Conservation (phyloP, 1,140 invertebrate genomes). For the Drosophila rufa region DNA sequence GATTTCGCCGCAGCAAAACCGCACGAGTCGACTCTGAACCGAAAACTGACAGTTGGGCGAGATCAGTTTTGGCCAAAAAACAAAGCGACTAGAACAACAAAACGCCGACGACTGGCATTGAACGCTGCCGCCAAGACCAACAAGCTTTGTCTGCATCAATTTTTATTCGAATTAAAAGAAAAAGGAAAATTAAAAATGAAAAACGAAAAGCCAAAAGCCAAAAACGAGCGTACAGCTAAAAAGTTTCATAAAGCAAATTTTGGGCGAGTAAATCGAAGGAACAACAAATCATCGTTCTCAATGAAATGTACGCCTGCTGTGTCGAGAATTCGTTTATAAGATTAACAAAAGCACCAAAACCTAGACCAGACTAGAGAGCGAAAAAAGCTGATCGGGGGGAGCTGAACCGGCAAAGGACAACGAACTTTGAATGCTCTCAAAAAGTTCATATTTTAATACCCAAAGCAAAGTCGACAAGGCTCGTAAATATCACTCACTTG, state of each 20-base stretch:
- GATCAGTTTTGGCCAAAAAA: constrained; percentile 82
- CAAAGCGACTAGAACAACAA: constrained; percentile 76
- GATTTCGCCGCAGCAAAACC: constrained; percentile 64
- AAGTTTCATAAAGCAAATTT: constrained; percentile 72
- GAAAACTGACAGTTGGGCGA: constrained; percentile 84
- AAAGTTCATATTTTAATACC: not conserved
- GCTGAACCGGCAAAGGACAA: constrained; percentile 15
- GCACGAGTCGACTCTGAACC: constrained; percentile 75
- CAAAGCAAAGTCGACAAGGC: not conserved
- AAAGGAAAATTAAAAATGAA: constrained; percentile 43
- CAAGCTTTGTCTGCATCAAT: constrained; percentile 73
- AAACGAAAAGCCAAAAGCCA: constrained; percentile 37
- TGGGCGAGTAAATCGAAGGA: constrained; percentile 65
- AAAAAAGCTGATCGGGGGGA: not conserved
- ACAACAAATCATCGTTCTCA: constrained; percentile 81
- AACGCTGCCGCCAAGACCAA: constrained; percentile 79
- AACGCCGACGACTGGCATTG: constrained; percentile 78
- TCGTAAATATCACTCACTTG: not conserved
- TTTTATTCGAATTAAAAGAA: constrained; percentile 76
- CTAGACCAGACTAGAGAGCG: not conserved
- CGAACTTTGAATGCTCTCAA: constrained; percentile 38
- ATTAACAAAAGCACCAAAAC: constrained; percentile 55
- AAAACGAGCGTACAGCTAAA: constrained; percentile 40
- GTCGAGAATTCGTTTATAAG: constrained; percentile 66
- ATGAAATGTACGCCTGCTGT: constrained; percentile 71